These are phyloP conservation scores for Teleopsis dalmanni DNA, from an alignment of 1,140 invertebrate genomes.

Conservation along the genomic window DNA sequence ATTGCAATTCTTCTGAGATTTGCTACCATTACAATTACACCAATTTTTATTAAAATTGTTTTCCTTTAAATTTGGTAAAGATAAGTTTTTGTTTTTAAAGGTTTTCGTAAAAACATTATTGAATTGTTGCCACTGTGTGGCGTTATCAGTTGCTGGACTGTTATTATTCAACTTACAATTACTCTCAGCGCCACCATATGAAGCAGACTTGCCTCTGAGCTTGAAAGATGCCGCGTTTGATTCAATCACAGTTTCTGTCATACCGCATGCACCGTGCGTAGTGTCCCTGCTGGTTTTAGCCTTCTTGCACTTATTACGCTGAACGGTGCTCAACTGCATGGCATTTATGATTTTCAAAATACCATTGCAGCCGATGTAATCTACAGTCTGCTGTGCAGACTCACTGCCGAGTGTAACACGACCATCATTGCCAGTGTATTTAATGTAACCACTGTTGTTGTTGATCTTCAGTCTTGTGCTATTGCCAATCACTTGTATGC, in stretches of 20 bases:
- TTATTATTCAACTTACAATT: too few relatives aligned
- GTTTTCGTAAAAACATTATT: slow-evolving; percentile 3
- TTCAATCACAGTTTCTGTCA: not conserved
- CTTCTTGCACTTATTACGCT: slow-evolving; percentile 15
- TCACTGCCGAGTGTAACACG: slow-evolving; percentile 34
- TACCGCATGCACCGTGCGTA: not conserved
- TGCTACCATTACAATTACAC: not conserved
- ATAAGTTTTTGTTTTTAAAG: not conserved
- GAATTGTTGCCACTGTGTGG: slow-evolving; percentile 1
- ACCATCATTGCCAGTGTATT: slow-evolving; percentile 38
- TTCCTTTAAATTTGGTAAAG: slow-evolving; percentile 8
- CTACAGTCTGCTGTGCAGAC: slow-evolving; percentile 27
- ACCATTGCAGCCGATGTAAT: slow-evolving; percentile 39
- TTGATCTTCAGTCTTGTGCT: slow-evolving; percentile 31
- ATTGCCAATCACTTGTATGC: slow-evolving; percentile 33
- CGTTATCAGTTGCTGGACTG: too few relatives aligned
- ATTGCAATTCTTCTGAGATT: not conserved
- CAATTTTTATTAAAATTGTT: not conserved
- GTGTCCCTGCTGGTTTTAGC: not conserved
- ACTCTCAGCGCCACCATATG: slow-evolving; percentile 2
- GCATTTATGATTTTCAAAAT: slow-evolving; percentile 31
- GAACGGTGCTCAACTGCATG: slow-evolving; percentile 17
- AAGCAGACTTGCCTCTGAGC: slow-evolving; percentile 7
- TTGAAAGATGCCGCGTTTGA: not conserved
- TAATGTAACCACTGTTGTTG: slow-evolving; percentile 24